Evolutionary conservation across 2,797 vertebrate genomes (phyloP).

Genomic region (Lateolabrax maculatus): DNA sequence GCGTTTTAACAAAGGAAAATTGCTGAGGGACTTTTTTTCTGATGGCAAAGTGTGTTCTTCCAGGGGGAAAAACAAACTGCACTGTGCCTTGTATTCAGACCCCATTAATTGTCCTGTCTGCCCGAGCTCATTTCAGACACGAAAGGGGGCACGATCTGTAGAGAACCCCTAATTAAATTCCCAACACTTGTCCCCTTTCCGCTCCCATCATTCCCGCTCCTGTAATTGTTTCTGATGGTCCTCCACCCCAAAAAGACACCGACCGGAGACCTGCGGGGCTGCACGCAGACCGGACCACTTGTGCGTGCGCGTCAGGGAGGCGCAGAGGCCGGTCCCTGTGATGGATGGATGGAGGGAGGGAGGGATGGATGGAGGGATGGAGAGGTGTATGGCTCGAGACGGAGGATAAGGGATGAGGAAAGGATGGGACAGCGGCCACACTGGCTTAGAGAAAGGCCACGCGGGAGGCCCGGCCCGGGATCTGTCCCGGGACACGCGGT

Average conservation of each 20-base stretch:
- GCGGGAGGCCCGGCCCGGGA: slow-evolving; percentile 71
- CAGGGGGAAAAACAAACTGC: not conserved
- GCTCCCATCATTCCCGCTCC: slow-evolving; percentile 19
- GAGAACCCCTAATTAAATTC: slow-evolving; percentile 40
- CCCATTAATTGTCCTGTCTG: slow-evolving; percentile 14
- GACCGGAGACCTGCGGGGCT: slow-evolving; percentile 20
- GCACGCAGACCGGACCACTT: slow-evolving; percentile 62
- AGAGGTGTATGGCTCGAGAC: slow-evolving; percentile 57
- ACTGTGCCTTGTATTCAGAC: not conserved
- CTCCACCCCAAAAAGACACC: not conserved
- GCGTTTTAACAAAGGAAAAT: too few species aligned
- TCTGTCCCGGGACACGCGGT: slow-evolving; percentile 64
- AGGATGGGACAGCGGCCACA: slow-evolving; percentile 53
- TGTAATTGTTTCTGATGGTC: slow-evolving; percentile 32
- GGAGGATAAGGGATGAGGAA: slow-evolving; percentile 56
- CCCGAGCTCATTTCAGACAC: slow-evolving; percentile 48
- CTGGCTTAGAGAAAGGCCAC: slow-evolving; percentile 70
- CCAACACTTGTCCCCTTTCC: slow-evolving; percentile 17
- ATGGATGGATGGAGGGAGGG: slow-evolving; percentile 60
- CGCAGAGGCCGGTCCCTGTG: slow-evolving; percentile 24
- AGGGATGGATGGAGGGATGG: slow-evolving; percentile 53
- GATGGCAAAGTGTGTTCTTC: not conserved
- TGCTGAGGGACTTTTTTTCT: too few species aligned
- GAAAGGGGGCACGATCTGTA: slow-evolving; percentile 28
- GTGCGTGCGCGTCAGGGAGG: slow-evolving; percentile 8